These are phyloP conservation scores for Fissipunctia ypsillon DNA, from an alignment of 2,888 invertebrate genomes.

Conservation along the genomic window DNA sequence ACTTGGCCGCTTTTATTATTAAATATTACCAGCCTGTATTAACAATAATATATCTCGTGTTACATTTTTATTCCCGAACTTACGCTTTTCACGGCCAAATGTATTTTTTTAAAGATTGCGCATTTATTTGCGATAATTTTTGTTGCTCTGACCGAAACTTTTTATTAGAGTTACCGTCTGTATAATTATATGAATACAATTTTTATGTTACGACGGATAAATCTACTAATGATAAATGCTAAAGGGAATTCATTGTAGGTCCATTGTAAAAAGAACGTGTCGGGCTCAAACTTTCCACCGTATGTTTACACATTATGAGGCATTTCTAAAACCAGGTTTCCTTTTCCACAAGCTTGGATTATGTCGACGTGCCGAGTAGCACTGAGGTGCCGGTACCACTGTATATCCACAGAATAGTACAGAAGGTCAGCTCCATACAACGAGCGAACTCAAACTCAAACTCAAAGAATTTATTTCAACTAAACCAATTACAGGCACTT, in stretches of 20 bases:
- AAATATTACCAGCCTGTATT: not conserved
- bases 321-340: conserved; percentile 44
- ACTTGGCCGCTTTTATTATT: no score
- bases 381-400: not conserved
- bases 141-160: not conserved
- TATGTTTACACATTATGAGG: conserved; percentile 46
- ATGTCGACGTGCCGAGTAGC: conserved; percentile 39
- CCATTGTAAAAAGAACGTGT: not conserved
- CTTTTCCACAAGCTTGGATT: conserved; percentile 52
- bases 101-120: not conserved
- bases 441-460: no score
- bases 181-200: not conserved
- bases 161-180: not conserved
- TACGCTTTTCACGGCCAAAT: no score
- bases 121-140: not conserved
- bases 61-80: not conserved
- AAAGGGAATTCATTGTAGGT: not conserved
- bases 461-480: no score
- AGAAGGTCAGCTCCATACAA: not conserved
- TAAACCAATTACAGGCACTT: no score
- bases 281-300: not conserved
- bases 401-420: not conserved
- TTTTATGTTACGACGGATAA: not conserved
- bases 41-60: not conserved
- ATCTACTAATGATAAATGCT: not conserved